Percentiles rank a stretch among this genome's conserved stretches.
Conservation (phyloP, 2,888 invertebrate species). For the Heliothis peltigera region DNA sequence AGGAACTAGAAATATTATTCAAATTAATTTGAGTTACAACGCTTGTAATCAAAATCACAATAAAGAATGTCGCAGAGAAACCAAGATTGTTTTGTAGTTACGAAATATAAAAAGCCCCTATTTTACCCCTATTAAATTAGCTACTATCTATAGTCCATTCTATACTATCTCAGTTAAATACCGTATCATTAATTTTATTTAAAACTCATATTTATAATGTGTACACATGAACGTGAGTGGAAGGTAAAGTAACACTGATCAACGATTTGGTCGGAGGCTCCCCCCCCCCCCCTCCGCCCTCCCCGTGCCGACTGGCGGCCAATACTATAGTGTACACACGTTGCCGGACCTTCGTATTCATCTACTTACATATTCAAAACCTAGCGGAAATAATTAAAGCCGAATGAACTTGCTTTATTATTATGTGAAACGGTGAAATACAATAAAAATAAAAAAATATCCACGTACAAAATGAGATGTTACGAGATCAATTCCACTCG, state of each 20-base stretch:
- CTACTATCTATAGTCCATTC: constrained; percentile 84
- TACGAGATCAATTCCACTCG: constrained; percentile 56
- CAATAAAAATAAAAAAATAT: constrained; percentile 42
- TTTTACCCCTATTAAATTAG: constrained; percentile 84
- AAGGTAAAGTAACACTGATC: constrained; percentile 61
- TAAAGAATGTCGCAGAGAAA: constrained; percentile 64
- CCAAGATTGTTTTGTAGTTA: constrained; percentile 51
- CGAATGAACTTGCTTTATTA: constrained; percentile 44
- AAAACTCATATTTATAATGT: constrained; percentile 61
- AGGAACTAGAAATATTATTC: constrained; percentile 69
- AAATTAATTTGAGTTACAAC: constrained; percentile 63
- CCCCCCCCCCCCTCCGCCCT: too few species aligned
- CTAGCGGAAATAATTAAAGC: constrained; percentile 49
- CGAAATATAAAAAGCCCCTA: constrained; percentile 79
- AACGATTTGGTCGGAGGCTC: constrained; percentile 26
- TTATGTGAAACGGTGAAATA: constrained; percentile 32
- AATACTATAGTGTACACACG: constrained; percentile 33
- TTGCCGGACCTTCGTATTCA: constrained; percentile 19
- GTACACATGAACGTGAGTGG: constrained; percentile 47
- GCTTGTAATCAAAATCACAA: constrained; percentile 64
- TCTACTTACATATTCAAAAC: constrained; percentile 40
- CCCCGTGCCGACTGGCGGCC: too few species aligned
- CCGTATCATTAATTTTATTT: constrained; percentile 69
- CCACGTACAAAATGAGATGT: constrained; percentile 48
- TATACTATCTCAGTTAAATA: constrained; percentile 83